Base-by-base conservation (phyloP, 2,113 vertebrate genomes). In the Pantherophis guttatus region DNA sequence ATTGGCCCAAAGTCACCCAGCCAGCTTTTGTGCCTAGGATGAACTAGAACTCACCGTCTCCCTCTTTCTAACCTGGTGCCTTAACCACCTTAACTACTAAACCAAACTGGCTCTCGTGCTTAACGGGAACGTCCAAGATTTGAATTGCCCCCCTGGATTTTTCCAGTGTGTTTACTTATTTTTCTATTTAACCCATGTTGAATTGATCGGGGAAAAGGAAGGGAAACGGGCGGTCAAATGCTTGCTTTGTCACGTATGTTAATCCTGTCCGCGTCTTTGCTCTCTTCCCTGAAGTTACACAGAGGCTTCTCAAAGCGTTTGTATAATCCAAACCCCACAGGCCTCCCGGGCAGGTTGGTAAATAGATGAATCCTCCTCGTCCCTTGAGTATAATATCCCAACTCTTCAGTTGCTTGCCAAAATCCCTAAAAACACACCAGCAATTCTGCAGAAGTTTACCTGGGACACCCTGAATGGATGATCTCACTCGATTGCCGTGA, bases 331-430 rank as follows among this genome's bases (percentile, higher is more conserved):
- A 93, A 95, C 94, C 87, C 54, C 94, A 93, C 92, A 85, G 91
- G 95, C 39, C n/a, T 96, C 86, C 96, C 95, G 90, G 59, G 70
- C 0, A 50, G 94, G 92, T 95, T 86, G 21, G 93, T 94, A 93
- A 96, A 94, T 81, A 96, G 94, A 95, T 96, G 96, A 96, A 93
- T 96, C 91, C 91, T 87, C 59, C 15, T 0, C 0, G 8, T 94
- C 95, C 93, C 94, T 97, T 94, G 90, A 94, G 96, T 23, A 13
- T 7, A 91, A 94, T 29, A 93, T 90, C 59, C 39, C 9, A 88
- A 75, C 57, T 33, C 17, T 96, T 93, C n/a, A 87, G 59, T 94
- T 90, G 12, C 89, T 96, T 75, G 17, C 70, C 90, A 13, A 96
- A 58, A 55, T 59, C 91, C 29, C 62, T 86, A 5, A 50, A 59